phyloP scores from a whole-genome alignment of 2,797 vertebrate species.

The Helostoma temminkii region DNA sequence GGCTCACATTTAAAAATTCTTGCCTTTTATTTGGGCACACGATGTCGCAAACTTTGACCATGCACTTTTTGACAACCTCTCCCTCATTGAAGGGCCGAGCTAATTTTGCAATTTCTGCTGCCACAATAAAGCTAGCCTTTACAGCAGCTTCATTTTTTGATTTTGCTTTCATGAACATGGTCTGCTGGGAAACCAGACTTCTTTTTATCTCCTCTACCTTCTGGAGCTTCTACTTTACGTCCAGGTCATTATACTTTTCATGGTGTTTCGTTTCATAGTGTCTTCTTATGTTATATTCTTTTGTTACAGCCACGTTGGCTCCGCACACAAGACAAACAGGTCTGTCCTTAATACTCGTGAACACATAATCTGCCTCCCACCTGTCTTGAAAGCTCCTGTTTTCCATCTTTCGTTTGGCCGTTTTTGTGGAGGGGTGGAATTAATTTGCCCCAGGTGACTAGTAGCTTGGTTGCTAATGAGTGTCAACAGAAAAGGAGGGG shows the following conservation, averaged over 20 bases:
- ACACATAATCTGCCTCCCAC: background rate
- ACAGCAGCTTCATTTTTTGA: constrained; percentile 18
- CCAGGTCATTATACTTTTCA: too few species aligned
- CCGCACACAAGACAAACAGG: constrained; percentile 1
- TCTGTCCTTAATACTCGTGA: background rate
- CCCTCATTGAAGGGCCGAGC: background rate
- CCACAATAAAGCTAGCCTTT: constrained; percentile 2
- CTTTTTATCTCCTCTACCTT: too few species aligned
- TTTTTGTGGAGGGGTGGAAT: background rate
- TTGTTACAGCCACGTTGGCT: background rate
- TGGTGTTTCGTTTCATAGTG: too few species aligned
- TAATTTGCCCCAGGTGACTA: too few species aligned
- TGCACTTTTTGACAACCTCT: background rate
- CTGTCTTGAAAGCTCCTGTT: background rate
- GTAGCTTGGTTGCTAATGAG: too few species aligned
- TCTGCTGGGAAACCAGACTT: too few species aligned
- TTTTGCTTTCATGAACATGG: too few species aligned
- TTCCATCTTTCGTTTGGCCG: background rate
- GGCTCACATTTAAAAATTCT: too few species aligned
- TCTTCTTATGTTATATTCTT: too few species aligned
- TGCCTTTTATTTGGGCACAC: constrained; percentile 1
- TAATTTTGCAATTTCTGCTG: background rate
- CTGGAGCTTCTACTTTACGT: too few species aligned
- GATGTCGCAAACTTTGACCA: background rate
- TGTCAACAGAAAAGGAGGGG: too few species aligned